Evolutionary conservation across 2,888 invertebrate genomes (phyloP), one percentile per base, ranked within the genome.

Genomic region (Leptopilina syphax): DNA sequence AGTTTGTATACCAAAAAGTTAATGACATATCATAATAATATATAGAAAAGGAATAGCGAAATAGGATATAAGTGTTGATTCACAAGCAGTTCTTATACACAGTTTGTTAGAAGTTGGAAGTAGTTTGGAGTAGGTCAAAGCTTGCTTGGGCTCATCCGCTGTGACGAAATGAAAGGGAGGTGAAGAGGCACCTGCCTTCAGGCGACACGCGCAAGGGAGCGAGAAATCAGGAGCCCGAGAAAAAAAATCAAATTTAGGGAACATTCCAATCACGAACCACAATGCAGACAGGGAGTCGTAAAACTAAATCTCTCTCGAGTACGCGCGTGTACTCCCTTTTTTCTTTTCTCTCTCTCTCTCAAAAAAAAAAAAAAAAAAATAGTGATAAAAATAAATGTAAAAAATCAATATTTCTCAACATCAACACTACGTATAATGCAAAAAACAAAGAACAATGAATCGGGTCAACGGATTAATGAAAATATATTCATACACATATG

Each of bases 151-250:
- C 57, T 73, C 73, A 73, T 73, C 57, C 73, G 73, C 73, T 73
- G 57, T 73, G 73, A 73, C 73, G 73, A 73, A 54, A 73, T 54
- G 57, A 34, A 34, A 57, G 57, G 73, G 73, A 73, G 73, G 73
- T 57, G 57, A 73, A 13, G 73, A 73, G 73, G 57, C 73, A 57
- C 73, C 73, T 73, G 73, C 73, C 73, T 73, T 73, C 57, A 73
- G 73, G 73, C 73, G 73, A 73, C 73, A 73, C 73, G 73, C 73
- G 73, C 73, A 73, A 73, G 73, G 73, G 73, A 73, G 73, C 73
- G 73, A 73, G 57, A 73, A 73, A 73, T 73, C 73, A 73, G 73
- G 34, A 73, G 54, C 34, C 34, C 73, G 34, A 57, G 73, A 54
- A 73, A 73, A 73, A 73, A 73, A 73, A 73, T 73, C 73, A 73